These are phyloP conservation scores for Drosophila nr. medialis DNA, from an alignment of 2,888 invertebrate species.

Conservation along the genomic window DNA sequence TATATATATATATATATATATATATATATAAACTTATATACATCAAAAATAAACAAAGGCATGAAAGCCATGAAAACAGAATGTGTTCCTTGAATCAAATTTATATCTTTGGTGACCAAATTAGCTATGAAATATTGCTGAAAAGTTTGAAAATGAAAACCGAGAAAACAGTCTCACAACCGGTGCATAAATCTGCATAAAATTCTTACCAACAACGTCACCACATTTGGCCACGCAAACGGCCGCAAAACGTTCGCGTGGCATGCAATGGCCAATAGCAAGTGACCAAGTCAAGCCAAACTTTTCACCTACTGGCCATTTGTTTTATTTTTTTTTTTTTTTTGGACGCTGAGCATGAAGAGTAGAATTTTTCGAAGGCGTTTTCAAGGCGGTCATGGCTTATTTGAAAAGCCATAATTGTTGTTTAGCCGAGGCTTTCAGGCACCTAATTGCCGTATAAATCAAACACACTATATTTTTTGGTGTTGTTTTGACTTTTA, in stretches of 20 bases:
- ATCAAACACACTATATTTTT: conserved; percentile 17
- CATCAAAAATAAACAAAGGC: conserved; percentile 60
- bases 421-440: conserved; percentile 39
- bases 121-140: conserved; percentile 55
- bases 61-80: conserved; percentile 40
- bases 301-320: conserved; percentile 73
- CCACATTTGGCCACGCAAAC: conserved; percentile 60
- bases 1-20: conserved; percentile 31
- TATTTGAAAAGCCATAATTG: conserved; percentile 29
- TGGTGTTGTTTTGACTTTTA: not conserved
- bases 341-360: conserved; percentile 40
- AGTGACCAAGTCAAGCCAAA: conserved; percentile 34
- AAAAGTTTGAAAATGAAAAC: conserved; percentile 55
- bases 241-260: conserved; percentile 61
- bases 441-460: conserved; percentile 54
- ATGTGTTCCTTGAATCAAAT: conserved; percentile 51
- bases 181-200: conserved; percentile 68
- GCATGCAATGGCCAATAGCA: conserved; percentile 61
- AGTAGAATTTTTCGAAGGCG: conserved; percentile 58
- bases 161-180: conserved; percentile 34
- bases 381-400: conserved; percentile 25
- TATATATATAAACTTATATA: conserved; percentile 40
- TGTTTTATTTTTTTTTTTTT: conserved; percentile 52
- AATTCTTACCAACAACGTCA: conserved; percentile 4
- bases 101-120: conserved; percentile 51